phyloP scores from a whole-genome alignment of 2,888 invertebrate species.

The Linyphia triangularis region DNA sequence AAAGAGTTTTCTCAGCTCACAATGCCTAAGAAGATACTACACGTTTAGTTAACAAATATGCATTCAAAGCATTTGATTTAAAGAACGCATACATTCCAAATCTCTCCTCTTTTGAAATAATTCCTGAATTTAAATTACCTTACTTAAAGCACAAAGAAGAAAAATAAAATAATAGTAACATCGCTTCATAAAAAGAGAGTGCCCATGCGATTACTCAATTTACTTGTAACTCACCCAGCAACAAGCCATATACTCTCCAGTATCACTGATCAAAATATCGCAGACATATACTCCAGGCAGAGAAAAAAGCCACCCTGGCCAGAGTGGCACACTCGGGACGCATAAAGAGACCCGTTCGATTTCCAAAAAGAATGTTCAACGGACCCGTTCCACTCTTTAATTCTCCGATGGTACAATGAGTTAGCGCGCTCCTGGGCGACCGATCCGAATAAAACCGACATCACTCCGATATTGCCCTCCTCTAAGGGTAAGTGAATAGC shows the following conservation, averaged over 20 bases:
- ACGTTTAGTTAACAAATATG: no score
- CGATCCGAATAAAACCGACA: conserved; percentile 70
- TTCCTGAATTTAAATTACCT: no score
- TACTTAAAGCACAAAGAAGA: neutral
- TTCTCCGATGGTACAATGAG: conserved; percentile 52
- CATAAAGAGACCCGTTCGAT: conserved; percentile 66
- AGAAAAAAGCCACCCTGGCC: conserved; percentile 17
- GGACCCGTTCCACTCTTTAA: neutral
- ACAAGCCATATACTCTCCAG: conserved; percentile 32
- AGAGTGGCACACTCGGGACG: conserved; percentile 65
- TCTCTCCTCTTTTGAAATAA: no score
- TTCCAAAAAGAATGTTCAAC: conserved; percentile 2
- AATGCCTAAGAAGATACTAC: no score
- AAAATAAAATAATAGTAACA: neutral
- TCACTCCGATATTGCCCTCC: conserved; percentile 50
- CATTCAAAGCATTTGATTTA: no score
- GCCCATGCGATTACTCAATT: conserved; percentile 57
- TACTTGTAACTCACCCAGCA: conserved; percentile 50
- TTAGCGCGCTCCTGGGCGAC: conserved; percentile 45
- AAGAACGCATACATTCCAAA: no score
- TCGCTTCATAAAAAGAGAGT: neutral
- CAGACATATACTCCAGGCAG: conserved; percentile 42
- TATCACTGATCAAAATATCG: conserved; percentile 50
- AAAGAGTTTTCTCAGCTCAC: no score
- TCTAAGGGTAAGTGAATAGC: no score